Conservation (phyloP, 2,888 invertebrate genomes). For the Ophion obscuratus region DNA sequence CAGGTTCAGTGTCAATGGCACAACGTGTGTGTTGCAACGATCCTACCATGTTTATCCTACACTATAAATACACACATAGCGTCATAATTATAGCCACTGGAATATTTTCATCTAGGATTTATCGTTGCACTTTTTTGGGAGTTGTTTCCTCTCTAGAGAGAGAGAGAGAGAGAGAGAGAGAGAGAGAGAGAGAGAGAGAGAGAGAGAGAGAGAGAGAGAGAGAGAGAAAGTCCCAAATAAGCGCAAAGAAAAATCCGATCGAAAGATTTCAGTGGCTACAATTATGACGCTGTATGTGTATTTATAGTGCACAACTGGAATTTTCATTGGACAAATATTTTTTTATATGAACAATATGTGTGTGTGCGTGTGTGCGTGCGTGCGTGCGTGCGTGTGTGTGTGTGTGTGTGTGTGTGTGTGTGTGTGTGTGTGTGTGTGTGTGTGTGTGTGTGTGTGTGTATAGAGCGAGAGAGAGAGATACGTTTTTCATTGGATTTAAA, state of each 20-base stretch:
- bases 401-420: too few relatives aligned
- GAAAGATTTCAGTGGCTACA: neutral
- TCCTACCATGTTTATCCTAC: slow-evolving; percentile 34
- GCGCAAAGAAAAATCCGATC: neutral
- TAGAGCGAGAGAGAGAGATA: too few relatives aligned
- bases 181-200: too few relatives aligned
- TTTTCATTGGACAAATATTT: too few relatives aligned
- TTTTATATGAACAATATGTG: too few relatives aligned
- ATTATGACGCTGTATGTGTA: neutral
- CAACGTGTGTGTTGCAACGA: slow-evolving; percentile 31
- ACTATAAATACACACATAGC: neutral
- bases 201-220: too few relatives aligned
- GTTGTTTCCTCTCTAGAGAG: neutral
- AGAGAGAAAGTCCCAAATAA: neutral
- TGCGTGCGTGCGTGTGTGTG: too few relatives aligned
- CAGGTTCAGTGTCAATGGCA: slow-evolving; percentile 73
- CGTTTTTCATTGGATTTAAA: too few relatives aligned
- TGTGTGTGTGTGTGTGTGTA: too few relatives aligned
- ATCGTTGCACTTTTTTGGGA: neutral
- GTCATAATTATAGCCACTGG: neutral
- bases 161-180: too few relatives aligned
- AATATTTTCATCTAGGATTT: neutral
- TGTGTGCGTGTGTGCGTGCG: too few relatives aligned
- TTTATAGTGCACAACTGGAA: neutral
- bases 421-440: too few relatives aligned